Conservation (phyloP, 2,888 invertebrate species). For the Melanchra persicariae region DNA sequence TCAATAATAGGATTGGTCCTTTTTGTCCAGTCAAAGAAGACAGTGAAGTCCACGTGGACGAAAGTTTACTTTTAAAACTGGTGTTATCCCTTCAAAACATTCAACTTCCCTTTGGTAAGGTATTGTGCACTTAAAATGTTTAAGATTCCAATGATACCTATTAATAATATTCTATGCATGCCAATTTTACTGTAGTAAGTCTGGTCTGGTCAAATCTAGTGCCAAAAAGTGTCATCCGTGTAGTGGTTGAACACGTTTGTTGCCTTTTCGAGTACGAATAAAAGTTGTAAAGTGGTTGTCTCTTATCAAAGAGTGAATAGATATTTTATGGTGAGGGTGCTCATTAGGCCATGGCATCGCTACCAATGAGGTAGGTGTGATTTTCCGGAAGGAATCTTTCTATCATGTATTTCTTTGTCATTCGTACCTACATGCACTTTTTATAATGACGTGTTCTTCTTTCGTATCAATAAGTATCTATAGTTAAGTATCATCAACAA, state of each 20-base stretch:
- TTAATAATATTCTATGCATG: conserved; percentile 47
- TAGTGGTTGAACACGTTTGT: neutral
- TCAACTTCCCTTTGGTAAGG: neutral
- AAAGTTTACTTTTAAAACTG: neutral
- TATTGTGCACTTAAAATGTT: conserved; percentile 19
- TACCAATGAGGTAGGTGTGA: conserved; percentile 30
- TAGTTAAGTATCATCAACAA: neutral
- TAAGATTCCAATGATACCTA: conserved; percentile 29
- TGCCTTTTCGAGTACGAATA: neutral
- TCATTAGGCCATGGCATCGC: conserved; percentile 26
- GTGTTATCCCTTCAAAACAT: neutral
- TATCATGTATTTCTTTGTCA: neutral
- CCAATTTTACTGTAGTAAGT: conserved; percentile 28
- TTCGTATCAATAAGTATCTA: conserved; percentile 5
- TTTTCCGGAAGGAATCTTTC: conserved; percentile 9
- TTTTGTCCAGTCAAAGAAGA: too few relatives aligned
- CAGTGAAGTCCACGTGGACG: neutral
- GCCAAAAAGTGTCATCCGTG: conserved; percentile 35
- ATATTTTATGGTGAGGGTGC: neutral
- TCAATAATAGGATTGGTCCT: too few relatives aligned
- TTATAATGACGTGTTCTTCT: neutral
- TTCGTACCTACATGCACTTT: neutral
- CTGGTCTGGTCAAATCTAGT: conserved; percentile 16
- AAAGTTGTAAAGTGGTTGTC: conserved; percentile 9
- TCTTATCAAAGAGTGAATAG: conserved; percentile 19